phyloP scores from a whole-genome alignment of 2,113 vertebrate genomes.

The Otus sunia region DNA sequence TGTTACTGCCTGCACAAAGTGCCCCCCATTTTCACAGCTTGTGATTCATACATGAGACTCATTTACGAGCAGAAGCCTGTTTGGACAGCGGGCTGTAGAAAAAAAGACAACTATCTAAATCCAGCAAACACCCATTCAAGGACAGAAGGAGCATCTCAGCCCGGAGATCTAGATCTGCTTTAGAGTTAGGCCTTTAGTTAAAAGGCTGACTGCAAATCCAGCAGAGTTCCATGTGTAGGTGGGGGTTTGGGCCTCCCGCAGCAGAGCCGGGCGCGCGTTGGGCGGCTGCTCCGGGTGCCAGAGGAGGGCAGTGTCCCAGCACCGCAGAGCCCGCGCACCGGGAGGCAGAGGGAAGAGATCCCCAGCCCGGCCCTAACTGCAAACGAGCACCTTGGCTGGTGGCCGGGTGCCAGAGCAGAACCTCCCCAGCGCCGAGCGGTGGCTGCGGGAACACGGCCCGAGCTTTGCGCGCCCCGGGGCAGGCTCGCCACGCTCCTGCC shows the following conservation, averaged over 20 bases:
- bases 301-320: background rate
- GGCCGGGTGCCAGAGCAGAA: background rate
- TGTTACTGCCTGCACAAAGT: background rate
- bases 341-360: background rate
- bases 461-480: background rate
- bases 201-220: background rate
- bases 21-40: background rate
- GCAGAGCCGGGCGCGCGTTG: background rate
- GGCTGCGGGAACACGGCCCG: background rate
- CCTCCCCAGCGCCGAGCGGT: background rate
- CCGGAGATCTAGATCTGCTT: background rate
- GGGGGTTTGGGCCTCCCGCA: background rate
- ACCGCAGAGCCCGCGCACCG: background rate
- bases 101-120: background rate
- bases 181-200: background rate
- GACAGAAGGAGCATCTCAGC: background rate
- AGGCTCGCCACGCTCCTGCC: background rate
- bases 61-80: background rate
- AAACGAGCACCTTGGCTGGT: background rate
- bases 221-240: fast-evolving
- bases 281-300: background rate
- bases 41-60: background rate
- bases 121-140: background rate
- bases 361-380: background rate
- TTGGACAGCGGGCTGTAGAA: background rate